Evolutionary conservation across 2,797 vertebrate genomes (phyloP), one percentile per base, ranked within the genome.

Genomic region (Crypturellus tataupa): DNA sequence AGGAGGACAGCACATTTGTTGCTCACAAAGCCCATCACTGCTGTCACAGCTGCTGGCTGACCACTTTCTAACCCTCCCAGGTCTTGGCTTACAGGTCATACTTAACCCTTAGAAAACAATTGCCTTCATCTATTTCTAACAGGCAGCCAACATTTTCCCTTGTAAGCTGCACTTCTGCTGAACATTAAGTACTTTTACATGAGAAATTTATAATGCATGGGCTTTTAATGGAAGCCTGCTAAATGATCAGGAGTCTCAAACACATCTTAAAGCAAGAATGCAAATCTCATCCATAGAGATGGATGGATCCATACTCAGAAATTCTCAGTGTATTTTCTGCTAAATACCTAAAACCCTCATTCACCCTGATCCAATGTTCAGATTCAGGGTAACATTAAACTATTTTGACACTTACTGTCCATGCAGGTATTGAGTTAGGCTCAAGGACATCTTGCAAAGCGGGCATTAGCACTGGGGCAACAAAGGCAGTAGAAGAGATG

Each of bases 221-320:
- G 21, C 77, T 91, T 63, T 93, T 93, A 95, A 64, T 77, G 80
- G 94, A 69, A 73, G 39, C 59, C 95, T 84, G 40, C 42, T 75
- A 71, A 93, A 85, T 92, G 75, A 87, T 24, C 95, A 84, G 44
- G 80, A 96, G 96, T 96, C 93, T 95, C 94, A 96, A 96, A 90
- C 81, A 65, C 46, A 65, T 70, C 79, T 95, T 86, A 91, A 93
- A 96, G 88, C 44, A 93, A 53, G 68, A 90, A 86, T 58, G 20
- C 93, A 64, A 87, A 79, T 65, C 63, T 85, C 85, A 93, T 39
- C 21, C 35, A 8, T 67, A 77, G 37, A 39, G 37, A 39, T 39
- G 37, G 37, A 39, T 39, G 37, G 37, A 39, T 39, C 37, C 35
- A 8, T 67, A 77, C 56, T 96, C 49, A 65, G 16, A 90, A 89